Evolutionary conservation across 1,140 invertebrate species (phyloP), one percentile per base, ranked within the genome.

Genomic region (Magallana angulata): DNA sequence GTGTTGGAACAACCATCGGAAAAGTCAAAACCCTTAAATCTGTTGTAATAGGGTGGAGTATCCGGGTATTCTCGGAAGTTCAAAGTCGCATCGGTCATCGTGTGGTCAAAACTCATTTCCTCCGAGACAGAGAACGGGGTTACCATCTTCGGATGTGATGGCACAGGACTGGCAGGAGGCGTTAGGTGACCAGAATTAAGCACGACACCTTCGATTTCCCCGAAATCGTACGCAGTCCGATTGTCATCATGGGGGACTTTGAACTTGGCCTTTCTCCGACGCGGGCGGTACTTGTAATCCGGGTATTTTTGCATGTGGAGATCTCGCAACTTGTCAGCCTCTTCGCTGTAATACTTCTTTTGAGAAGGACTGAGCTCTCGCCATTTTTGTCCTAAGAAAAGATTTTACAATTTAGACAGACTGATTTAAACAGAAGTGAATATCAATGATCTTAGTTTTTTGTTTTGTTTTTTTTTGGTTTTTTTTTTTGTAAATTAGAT

Each of bases 291-390:
- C 95, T 99, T 99, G 96, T 99, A 99, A 93, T 99, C 98, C 0
- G 98, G 99, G 94, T 99, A 98, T 93, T 99, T 98, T 94, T 99
- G 98, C 98, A 99, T 99, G 95, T 99, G 98, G 7, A 99, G 97
- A 0, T 98, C 97, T 16, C 99, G 96, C 89, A 99, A 95, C 90
- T 98, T 96, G 95, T 99, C 99, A 30, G 99, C 99, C 94, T 99
- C 98, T 94, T 99, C 99, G 91, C 99, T 99, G 95, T 99, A 99
- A 6, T 99, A 98, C 87, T 98, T 95, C 94, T 99, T 99, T 92
- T 99, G 98, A 0, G 97, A 96, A 93, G 99, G 98, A 81, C 96
- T 97, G 18, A 99, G 96, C 81, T 98, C 96, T 95, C 99, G 99
- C 99, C 99, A 99, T 94, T 99, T 98, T 80, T 98, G 97, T 1